phyloP scores from a whole-genome alignment of 2,797 vertebrate species.

The Myotis myotis region DNA sequence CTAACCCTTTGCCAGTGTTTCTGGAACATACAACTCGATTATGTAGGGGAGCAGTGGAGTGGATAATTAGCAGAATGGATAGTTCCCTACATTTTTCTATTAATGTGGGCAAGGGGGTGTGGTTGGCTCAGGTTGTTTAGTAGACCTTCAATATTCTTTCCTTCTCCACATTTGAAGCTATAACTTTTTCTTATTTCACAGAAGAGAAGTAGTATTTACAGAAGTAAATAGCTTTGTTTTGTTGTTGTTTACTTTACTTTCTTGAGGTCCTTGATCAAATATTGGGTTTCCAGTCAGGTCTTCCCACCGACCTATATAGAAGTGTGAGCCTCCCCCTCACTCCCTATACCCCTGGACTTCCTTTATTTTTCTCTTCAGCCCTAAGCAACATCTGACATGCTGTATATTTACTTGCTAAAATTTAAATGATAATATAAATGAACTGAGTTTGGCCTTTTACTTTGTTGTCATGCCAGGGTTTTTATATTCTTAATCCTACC shows the following conservation, averaged over 20 bases:
- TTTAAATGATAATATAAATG: constrained; percentile 3
- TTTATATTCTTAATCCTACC: background rate
- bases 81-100: background rate
- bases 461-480: background rate
- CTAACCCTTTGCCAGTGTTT: constrained; percentile 22
- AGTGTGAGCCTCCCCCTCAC: background rate
- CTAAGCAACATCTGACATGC: background rate
- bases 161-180: background rate
- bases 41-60: constrained; percentile 44
- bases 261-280: background rate
- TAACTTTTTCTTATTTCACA: constrained; percentile 31
- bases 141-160: background rate
- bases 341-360: background rate
- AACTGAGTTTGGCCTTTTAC: background rate
- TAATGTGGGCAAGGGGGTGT: background rate
- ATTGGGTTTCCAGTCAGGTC: background rate
- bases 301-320: background rate
- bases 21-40: constrained; percentile 8
- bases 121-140: background rate
- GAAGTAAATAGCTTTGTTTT: background rate
- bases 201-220: background rate
- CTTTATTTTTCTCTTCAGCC: background rate
- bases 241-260: background rate
- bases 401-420: constrained; percentile 5
- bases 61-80: constrained; percentile 57